phyloP scores from a whole-genome alignment of 2,888 invertebrate genomes.

The Hypena proboscidalis region DNA sequence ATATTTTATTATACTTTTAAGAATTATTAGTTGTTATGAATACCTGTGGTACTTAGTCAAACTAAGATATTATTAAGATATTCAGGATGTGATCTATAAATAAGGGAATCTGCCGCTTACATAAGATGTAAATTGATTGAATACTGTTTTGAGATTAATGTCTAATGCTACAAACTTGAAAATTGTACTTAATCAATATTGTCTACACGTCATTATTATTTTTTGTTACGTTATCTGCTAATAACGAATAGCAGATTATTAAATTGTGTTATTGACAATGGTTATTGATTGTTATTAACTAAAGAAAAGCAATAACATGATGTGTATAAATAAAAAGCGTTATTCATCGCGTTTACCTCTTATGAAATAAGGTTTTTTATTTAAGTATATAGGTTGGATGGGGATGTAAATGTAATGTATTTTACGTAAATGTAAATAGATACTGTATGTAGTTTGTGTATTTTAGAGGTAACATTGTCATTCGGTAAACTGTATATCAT shows the following conservation, averaged over 20 bases:
- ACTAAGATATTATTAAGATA: constrained; percentile 52
- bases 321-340: constrained; percentile 5
- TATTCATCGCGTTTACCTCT: constrained; percentile 38
- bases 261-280: too few relatives aligned
- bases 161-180: neutral
- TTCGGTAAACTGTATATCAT: constrained; percentile 4
- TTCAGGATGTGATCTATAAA: constrained; percentile 54
- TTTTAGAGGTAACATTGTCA: constrained; percentile 15
- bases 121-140: constrained; percentile 24
- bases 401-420: constrained; percentile 22
- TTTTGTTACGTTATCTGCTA: too few relatives aligned
- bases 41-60: constrained; percentile 59
- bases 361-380: constrained; percentile 24
- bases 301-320: neutral
- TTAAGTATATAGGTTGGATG: constrained; percentile 20
- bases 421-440: constrained; percentile 22
- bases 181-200: neutral
- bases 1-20: constrained; percentile 14
- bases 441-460: constrained; percentile 13
- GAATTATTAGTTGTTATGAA: constrained; percentile 26
- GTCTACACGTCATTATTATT: neutral
- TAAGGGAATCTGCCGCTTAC: constrained; percentile 33
- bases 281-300: neutral
- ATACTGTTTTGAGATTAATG: constrained; percentile 10
- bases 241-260: too few relatives aligned